Evolutionary conservation across 2,888 invertebrate genomes (phyloP), one percentile per base, ranked within the genome.

Genomic region (Tineola bisselliella): DNA sequence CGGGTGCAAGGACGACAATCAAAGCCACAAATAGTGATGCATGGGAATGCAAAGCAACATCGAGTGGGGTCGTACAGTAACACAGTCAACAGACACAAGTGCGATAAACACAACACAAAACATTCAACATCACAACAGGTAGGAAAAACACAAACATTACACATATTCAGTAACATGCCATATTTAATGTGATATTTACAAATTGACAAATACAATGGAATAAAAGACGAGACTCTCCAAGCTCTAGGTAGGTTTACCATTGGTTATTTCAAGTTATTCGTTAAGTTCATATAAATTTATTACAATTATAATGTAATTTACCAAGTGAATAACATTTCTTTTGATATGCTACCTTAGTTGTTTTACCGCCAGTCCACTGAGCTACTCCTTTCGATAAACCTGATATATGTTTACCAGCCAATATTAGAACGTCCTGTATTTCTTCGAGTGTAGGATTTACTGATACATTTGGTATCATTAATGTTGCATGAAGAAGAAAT

Each of bases 391-490:
- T 95, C 0, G 96, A 91, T 44, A 97, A 92, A 15, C 93, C 93
- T 0, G 95, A 92, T 65, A 98, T 95, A 65, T 91, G 91, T 81
- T 92, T 94, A 8, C 96, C 96, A 6, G 94, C 94, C 44, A 91
- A 84, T 48, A 93, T 90, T 52, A 98, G 84, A 11, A 93, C 91
- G 62, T 96, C 95, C 78, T 98, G 98, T 19, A 98, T 91, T 65
- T 97, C 96, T 61, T 97, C 97, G 64, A 98, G 84, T 66, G 92
- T 94, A 4, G 98, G 98, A 66, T 93, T 91, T 61, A 97, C 93
- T 1, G 92, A 91, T 33, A 98, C 94, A 71, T 94, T 93, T 0
- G 97, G 96, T 69, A 97, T 96, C 87, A 94, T 91, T 61, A 98
- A 87, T 12, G 93, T 90, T 1, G 96, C 94, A 72, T 94, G 90